A percentile compares a stretch with the other conserved stretches of the same genome.
These are phyloP conservation scores for Henricia sp. DNA, from an alignment of 53 echinoderm and acorn worm species.

Conservation along the genomic window DNA sequence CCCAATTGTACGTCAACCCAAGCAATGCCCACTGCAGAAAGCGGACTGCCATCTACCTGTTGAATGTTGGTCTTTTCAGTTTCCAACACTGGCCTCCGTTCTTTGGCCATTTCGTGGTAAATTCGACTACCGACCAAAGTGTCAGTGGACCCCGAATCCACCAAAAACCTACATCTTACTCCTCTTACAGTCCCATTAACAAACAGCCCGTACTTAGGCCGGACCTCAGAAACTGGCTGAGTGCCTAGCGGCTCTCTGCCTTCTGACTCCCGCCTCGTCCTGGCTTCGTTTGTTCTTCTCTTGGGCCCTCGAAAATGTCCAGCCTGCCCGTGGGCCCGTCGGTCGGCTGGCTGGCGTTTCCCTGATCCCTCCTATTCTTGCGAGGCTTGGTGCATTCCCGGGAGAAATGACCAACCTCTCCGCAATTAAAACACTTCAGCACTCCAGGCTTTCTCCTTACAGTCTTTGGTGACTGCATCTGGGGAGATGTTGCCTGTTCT, in stretches of 20 bases:
- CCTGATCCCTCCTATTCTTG: no score
- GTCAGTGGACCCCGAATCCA: neutral
- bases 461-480: conserved; percentile 2
- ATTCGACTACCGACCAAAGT: neutral
- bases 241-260: neutral
- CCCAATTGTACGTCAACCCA: no score
- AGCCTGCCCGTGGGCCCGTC: no score
- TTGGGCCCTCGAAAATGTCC: conserved; percentile 11
- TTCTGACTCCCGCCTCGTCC: neutral
- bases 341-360: no score
- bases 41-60: no score
- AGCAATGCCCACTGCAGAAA: no score
- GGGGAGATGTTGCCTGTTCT: neutral
- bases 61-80: no score
- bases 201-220: neutral
- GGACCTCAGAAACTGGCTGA: neutral
- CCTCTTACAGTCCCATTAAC: neutral
- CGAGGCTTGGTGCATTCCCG: no score
- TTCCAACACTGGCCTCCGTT: no score
- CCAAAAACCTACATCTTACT: neutral
- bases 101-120: no score
- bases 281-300: neutral
- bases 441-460: neutral
- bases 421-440: conserved; percentile 11
- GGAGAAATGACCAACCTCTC: neutral